Evolutionary conservation across 2,113 vertebrate species (phyloP).

Genomic region (Acinonyx jubatus): DNA sequence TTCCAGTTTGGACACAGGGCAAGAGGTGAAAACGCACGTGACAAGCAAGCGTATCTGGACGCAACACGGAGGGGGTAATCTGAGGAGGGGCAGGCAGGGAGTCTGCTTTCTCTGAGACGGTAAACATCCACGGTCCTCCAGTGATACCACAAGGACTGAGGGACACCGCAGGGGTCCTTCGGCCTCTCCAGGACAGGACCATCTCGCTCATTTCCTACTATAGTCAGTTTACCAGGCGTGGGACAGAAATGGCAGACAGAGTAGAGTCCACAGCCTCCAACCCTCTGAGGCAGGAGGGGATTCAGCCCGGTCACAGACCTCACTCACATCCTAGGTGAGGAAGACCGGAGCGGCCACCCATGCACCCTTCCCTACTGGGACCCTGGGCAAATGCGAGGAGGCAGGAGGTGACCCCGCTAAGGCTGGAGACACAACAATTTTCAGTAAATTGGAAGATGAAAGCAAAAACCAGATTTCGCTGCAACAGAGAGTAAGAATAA

Average conservation of each 20-base stretch:
- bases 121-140: background rate
- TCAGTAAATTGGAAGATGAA: background rate
- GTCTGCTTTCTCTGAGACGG: background rate
- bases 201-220: background rate
- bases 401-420: background rate
- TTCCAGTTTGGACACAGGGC: background rate
- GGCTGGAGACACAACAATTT: background rate
- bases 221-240: rapidly evolving
- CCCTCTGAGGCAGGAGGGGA: background rate
- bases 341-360: background rate
- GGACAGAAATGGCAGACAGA: background rate
- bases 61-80: rapidly evolving
- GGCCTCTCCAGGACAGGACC: background rate
- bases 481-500: background rate
- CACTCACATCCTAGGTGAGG: background rate
- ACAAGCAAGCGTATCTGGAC: background rate
- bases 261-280: background rate
- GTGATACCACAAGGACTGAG: background rate
- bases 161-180: too few species aligned
- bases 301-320: background rate
- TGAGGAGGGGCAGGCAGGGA: background rate
- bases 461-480: background rate
- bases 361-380: rapidly evolving
- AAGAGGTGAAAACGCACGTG: background rate
- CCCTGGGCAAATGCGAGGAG: background rate